phyloP scores from a whole-genome alignment of 2,797 vertebrate species.

The Crocodylus rhombifer region DNA sequence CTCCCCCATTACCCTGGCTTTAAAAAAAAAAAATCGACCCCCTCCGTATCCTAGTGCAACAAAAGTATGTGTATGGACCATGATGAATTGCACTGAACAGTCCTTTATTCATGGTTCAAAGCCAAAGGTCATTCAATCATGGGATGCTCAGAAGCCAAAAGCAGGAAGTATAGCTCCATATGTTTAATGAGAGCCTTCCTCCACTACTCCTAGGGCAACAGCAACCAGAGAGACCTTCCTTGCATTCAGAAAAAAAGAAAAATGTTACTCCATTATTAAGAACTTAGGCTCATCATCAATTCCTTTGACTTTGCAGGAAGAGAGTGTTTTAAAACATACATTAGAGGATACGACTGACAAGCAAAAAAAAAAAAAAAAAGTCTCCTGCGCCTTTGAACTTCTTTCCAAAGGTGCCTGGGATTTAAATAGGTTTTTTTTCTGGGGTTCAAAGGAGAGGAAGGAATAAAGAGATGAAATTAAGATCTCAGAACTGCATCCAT shows the following conservation, averaged over 20 bases:
- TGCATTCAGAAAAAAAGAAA: not conserved
- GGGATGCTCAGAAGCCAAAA: not conserved
- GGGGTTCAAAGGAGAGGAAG: constrained; percentile 9
- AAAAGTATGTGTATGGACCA: not conserved
- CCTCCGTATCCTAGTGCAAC: not conserved
- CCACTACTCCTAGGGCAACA: not conserved
- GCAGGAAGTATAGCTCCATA: not conserved
- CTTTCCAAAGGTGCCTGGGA: constrained; percentile 1
- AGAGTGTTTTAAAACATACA: constrained; percentile 43
- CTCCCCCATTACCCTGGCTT: not conserved
- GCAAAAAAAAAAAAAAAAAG: constrained; percentile 10
- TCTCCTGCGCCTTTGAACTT: constrained; percentile 3
- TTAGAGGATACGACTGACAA: constrained; percentile 32
- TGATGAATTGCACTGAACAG: accelerated
- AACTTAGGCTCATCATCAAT: not conserved
- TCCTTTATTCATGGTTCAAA: accelerated
- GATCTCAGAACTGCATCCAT: constrained; percentile 38
- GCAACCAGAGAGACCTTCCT: constrained; percentile 18
- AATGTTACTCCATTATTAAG: not conserved
- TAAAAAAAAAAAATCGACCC: not conserved
- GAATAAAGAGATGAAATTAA: not conserved
- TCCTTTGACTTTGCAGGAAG: constrained; percentile 19
- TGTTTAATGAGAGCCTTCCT: not conserved
- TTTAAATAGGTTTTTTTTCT: not conserved
- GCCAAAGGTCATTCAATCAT: not conserved